Conservation (phyloP, 2,797 vertebrate genomes). For the Lepidocolaptes lacrymiger region DNA sequence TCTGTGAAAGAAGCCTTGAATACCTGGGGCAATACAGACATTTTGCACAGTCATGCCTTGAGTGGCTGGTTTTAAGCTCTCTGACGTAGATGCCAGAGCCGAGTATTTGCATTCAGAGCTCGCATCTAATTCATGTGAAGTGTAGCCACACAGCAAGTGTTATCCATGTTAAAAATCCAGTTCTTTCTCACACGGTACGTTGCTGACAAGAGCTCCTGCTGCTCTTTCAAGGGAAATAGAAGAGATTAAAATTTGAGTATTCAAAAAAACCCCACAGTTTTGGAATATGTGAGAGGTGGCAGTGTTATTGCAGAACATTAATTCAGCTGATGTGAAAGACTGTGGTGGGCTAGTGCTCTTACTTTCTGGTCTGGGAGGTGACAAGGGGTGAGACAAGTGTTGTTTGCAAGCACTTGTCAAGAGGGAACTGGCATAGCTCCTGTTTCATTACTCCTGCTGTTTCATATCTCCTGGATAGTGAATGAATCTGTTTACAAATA, state of each 20-base stretch:
- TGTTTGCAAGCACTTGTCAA: background rate
- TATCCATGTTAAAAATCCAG: background rate
- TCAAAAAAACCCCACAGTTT: background rate
- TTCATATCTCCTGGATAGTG: background rate
- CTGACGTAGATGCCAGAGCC: background rate
- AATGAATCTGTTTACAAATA: background rate
- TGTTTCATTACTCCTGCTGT: background rate
- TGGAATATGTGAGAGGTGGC: background rate
- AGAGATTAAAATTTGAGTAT: background rate
- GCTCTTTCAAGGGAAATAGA: conserved; percentile 3
- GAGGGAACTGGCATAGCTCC: background rate
- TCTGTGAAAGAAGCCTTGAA: background rate
- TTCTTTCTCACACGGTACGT: accelerated
- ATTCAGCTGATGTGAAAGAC: background rate
- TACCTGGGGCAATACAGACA: background rate
- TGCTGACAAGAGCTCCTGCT: conserved; percentile 11
- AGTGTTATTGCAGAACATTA: background rate
- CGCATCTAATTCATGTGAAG: background rate
- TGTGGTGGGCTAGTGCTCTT: background rate
- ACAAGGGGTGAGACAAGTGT: background rate
- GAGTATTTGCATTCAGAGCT: background rate
- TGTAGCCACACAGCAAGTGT: background rate
- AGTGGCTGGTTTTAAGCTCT: background rate
- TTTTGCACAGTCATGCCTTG: background rate
- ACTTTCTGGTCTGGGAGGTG: background rate